Conservation (phyloP, 1,140 invertebrate species). For the Lanistes nyassanus region DNA sequence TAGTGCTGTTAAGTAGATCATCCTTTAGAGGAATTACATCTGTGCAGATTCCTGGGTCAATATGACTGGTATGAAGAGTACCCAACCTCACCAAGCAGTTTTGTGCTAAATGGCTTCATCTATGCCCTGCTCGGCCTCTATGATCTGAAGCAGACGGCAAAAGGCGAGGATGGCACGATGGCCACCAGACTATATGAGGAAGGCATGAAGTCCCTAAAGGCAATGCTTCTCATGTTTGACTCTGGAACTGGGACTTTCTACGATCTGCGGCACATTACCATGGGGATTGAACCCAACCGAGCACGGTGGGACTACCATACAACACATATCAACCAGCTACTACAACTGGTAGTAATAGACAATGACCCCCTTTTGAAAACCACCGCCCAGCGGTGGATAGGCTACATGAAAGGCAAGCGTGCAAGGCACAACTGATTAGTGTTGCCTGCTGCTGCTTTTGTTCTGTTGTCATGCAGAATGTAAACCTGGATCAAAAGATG, state of each 20-base stretch:
- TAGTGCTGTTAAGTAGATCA: no score
- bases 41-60: conserved; percentile 67
- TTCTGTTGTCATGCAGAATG: no score
- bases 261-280: conserved; percentile 91
- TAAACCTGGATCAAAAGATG: no score
- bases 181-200: conserved; percentile 78
- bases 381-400: conserved; percentile 92
- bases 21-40: no score
- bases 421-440: conserved; percentile 61
- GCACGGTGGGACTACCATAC: conserved; percentile 97
- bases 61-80: conserved; percentile 98
- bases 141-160: conserved; percentile 78
- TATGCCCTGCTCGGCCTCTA: conserved; percentile 97
- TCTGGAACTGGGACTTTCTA: conserved; percentile 97
- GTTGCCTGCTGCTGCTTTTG: no score
- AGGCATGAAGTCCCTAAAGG: conserved; percentile 89
- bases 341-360: conserved; percentile 89
- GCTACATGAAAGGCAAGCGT: conserved; percentile 86
- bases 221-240: conserved; percentile 91
- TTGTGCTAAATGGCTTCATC: conserved; percentile 98
- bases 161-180: conserved; percentile 37
- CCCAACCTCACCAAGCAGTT: conserved; percentile 92
- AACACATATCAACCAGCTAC: conserved; percentile 96
- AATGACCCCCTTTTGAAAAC: conserved; percentile 79
- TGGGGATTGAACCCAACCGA: conserved; percentile 85